Evolutionary conservation across 2,888 invertebrate species (phyloP).

Genomic region (Lasioglossum figueresi): DNA sequence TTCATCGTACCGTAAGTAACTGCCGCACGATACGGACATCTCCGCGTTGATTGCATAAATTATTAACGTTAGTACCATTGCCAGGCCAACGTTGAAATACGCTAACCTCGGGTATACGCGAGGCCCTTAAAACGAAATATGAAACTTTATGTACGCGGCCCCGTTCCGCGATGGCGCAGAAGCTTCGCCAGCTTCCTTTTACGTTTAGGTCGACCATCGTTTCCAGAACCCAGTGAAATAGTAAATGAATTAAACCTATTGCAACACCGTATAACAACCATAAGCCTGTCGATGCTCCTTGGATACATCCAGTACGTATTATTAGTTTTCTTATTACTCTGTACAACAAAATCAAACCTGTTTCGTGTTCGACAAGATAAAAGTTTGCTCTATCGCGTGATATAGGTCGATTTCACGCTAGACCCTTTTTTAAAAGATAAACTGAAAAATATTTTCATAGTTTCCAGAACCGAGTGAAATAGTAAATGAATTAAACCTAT

Average conservation of each 20-base stretch:
- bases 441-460: no score
- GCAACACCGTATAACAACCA: no score
- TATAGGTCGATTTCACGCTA: no score
- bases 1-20: slow-evolving; percentile 49
- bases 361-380: no score
- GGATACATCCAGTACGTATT: no score
- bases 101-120: not conserved
- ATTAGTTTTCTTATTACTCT: no score
- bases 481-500: no score
- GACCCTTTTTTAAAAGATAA: no score
- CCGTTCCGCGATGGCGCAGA: not conserved
- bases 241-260: not conserved
- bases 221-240: not conserved
- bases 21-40: slow-evolving; percentile 49
- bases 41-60: slow-evolving; percentile 65
- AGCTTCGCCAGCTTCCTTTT: not conserved
- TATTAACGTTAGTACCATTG: slow-evolving; percentile 62
- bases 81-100: slow-evolving; percentile 14
- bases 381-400: no score
- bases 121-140: not conserved
- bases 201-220: not conserved
- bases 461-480: no score
- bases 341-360: no score
- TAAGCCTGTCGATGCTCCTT: no score
- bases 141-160: slow-evolving; percentile 11